Evolutionary conservation across 2,888 invertebrate genomes (phyloP).

Genomic region (Celastrina argiolus): DNA sequence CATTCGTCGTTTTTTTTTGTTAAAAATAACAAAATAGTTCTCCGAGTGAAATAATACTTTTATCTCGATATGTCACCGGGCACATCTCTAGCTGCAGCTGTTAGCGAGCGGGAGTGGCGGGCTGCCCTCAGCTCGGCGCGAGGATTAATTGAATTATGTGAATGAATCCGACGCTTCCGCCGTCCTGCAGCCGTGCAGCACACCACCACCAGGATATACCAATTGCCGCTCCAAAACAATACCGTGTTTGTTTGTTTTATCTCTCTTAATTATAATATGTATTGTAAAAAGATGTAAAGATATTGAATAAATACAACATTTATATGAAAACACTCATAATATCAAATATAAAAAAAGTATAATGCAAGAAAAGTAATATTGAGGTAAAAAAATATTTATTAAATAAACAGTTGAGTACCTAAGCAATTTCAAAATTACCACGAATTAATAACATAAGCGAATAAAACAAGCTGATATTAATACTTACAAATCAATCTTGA

Average conservation of each 20-base stretch:
- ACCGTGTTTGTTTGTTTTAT: slow-evolving; percentile 44
- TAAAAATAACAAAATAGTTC: too few species aligned
- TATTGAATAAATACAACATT: too few species aligned
- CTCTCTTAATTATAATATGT: not conserved
- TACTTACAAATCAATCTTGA: slow-evolving; percentile 8
- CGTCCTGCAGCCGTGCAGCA: slow-evolving; percentile 39
- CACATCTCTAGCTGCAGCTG: slow-evolving; percentile 60
- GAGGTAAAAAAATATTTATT: too few species aligned
- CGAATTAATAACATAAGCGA: slow-evolving; percentile 9
- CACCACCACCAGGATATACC: slow-evolving; percentile 60
- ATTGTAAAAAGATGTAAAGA: not conserved
- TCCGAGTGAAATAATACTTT: not conserved
- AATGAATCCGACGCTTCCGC: slow-evolving; percentile 73
- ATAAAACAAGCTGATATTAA: not conserved
- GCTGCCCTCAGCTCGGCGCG: slow-evolving; percentile 60
- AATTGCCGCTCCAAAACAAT: slow-evolving; percentile 66
- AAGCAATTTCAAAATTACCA: too few species aligned
- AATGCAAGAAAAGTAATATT: too few species aligned
- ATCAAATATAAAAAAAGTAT: too few species aligned
- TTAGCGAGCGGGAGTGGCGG: slow-evolving; percentile 56
- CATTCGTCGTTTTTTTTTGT: too few species aligned
- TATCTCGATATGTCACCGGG: slow-evolving; percentile 16
- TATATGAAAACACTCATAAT: too few species aligned
- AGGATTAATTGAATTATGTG: slow-evolving; percentile 75
- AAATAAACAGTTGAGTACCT: too few species aligned